Conservation (phyloP, 2,113 vertebrate species). For the Aphyosemion australe region DNA sequence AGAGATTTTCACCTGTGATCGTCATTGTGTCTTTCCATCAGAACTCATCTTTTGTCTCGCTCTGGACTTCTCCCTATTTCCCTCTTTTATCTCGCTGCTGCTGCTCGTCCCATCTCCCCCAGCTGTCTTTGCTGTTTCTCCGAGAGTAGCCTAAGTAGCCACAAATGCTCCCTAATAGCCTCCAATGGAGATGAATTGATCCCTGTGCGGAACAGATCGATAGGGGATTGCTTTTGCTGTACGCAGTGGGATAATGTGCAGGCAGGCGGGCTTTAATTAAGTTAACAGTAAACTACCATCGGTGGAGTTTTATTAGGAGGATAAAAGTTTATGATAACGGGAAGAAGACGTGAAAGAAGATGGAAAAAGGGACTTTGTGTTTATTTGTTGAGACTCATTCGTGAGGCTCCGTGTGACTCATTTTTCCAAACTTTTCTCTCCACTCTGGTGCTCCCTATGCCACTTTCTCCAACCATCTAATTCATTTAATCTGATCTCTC, state of each 20-base stretch:
- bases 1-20: constrained; percentile 59
- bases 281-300: constrained; percentile 70
- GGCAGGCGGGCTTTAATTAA: constrained; percentile 71
- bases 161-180: constrained; percentile 78
- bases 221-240: constrained; percentile 73
- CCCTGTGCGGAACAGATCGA: constrained; percentile 66
- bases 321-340: constrained; percentile 57
- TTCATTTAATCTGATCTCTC: constrained; percentile 37
- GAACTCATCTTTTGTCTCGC: constrained; percentile 7
- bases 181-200: constrained; percentile 80
- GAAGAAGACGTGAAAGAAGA: constrained; percentile 11
- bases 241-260: constrained; percentile 61
- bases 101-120: constrained; percentile 31
- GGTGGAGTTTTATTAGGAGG: constrained; percentile 63
- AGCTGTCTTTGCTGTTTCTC: constrained; percentile 46
- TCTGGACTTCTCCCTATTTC: background rate
- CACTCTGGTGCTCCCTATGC: constrained; percentile 14
- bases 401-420: constrained; percentile 47
- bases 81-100: constrained; percentile 37
- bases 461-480: constrained; percentile 13
- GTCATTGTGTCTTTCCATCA: constrained; percentile 49
- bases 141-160: constrained; percentile 67
- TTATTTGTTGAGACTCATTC: constrained; percentile 12
- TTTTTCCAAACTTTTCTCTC: constrained; percentile 17
- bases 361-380: constrained; percentile 19